Base-by-base conservation (phyloP, 2,113 vertebrate species). In the Pica pica region DNA sequence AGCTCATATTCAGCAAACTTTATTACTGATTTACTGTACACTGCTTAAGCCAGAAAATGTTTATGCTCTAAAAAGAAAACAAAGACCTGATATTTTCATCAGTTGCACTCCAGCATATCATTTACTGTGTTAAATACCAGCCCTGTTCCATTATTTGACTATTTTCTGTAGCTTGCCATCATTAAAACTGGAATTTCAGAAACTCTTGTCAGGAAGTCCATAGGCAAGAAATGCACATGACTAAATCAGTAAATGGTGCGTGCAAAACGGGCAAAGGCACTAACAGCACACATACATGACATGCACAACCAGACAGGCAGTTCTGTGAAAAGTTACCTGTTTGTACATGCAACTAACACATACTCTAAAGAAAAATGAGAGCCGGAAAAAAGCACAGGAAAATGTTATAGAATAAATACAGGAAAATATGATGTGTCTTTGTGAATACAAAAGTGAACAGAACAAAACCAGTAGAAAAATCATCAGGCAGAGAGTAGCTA, bases 1-100 rank as follows among this genome's bases (percentile, higher is more conserved):
- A 93, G 50, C 91, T 94, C 76, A 60, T 61, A 96, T 92, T 92
- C 90, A 87, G 77, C 94, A 94, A 91, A 91, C 52, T 90, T 91
- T 94, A 78, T 90, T 94, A 87, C 87, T 95, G 85, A 89, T 96
- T 95, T 93, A 89, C 90, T 85, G 73, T 89, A 69, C 21, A 5
- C 26, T 81, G 53, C 75, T 94, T 84, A 88, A 85, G 64, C 87
- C 82, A 94, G 80, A 90, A 95, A 89, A 87, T 33, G 46, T n/a
- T 96, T 92, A 86, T 89, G 26, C 63, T 84, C 86, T 68, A 55
- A 78, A 94, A 91, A 94, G 69, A 55, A 89, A 94, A 42, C 60
- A 84, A 89, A 93, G 80, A 42, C 23, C 35, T 92, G 90, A 90
- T 80, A 71, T 71, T 96, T 93, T 93, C 69, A 76, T 90, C 88